A percentile compares a stretch with the other conserved stretches of the same genome.
phyloP scores from a whole-genome alignment of 2,888 invertebrate species.

The Drosophila colorata region DNA sequence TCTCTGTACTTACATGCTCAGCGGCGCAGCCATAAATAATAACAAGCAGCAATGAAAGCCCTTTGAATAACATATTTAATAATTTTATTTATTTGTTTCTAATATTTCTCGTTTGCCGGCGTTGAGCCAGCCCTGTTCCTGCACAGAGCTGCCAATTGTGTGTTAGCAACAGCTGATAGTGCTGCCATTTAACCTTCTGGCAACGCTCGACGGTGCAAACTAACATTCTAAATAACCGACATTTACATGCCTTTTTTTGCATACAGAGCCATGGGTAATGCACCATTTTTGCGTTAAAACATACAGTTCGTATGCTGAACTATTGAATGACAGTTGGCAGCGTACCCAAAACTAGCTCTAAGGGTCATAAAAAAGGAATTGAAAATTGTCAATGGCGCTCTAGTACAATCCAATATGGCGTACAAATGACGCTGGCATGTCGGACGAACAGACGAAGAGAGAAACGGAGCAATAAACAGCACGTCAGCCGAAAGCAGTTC shows the following conservation, averaged over 20 bases:
- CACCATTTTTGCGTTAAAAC: conserved; percentile 53
- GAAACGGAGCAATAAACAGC: conserved; percentile 40
- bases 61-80: conserved; percentile 31
- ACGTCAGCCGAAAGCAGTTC: conserved; percentile 41
- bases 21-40: conserved; percentile 16
- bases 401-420: conserved; percentile 61
- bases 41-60: conserved; percentile 11
- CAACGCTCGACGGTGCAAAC: conserved; percentile 25
- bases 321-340: conserved; percentile 7
- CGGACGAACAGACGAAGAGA: conserved; percentile 40
- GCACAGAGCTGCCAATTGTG: conserved; percentile 14
- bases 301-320: conserved; percentile 23
- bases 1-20: conserved; percentile 26
- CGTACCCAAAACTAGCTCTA: not conserved
- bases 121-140: conserved; percentile 30
- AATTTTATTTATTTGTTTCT: conserved; percentile 11
- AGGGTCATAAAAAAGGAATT: conserved; percentile 46
- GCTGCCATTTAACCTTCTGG: conserved; percentile 20
- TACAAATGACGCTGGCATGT: conserved; percentile 59
- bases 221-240: conserved; percentile 18
- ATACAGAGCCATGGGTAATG: not conserved
- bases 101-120: conserved; percentile 31
- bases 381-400: conserved; percentile 55
- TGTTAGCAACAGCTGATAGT: conserved; percentile 28
- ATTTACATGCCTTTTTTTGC: conserved; percentile 38